These are phyloP conservation scores for Rhinolophus sinicus DNA, from an alignment of 2,113 vertebrate genomes.

Conservation along the genomic window DNA sequence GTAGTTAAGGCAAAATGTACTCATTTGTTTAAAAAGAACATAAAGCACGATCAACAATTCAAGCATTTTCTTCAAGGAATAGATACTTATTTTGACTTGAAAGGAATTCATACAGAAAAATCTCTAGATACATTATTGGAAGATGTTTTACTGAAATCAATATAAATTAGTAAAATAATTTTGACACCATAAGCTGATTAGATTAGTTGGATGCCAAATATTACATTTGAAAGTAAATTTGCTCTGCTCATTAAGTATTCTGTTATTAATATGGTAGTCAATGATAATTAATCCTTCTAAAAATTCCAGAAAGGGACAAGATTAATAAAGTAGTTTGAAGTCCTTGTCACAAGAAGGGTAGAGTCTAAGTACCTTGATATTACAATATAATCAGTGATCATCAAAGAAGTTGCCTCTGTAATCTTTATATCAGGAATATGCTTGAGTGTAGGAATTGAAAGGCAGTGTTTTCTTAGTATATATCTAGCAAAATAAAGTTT, in stretches of 20 bases:
- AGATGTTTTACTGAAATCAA: neutral
- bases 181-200: neutral
- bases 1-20: neutral
- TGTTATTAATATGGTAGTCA: neutral
- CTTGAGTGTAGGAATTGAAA: neutral
- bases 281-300: neutral
- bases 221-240: neutral
- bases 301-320: neutral
- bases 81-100: constrained; percentile 22
- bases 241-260: neutral
- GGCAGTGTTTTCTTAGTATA: neutral
- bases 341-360: neutral
- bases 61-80: neutral
- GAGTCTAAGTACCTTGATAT: neutral
- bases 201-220: neutral
- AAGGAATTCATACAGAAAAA: neutral
- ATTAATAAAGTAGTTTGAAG: neutral
- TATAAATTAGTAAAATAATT: constrained; percentile 25
- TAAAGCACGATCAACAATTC: neutral
- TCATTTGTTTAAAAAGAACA: constrained; percentile 35
- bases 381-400: neutral
- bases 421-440: neutral
- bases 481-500: neutral
- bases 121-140: neutral
- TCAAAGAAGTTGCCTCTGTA: neutral